A percentile compares a stretch with the other conserved stretches of the same genome.
Evolutionary conservation across 1,140 invertebrate genomes (phyloP).

Genomic region (Mizuhopecten yessoensis): DNA sequence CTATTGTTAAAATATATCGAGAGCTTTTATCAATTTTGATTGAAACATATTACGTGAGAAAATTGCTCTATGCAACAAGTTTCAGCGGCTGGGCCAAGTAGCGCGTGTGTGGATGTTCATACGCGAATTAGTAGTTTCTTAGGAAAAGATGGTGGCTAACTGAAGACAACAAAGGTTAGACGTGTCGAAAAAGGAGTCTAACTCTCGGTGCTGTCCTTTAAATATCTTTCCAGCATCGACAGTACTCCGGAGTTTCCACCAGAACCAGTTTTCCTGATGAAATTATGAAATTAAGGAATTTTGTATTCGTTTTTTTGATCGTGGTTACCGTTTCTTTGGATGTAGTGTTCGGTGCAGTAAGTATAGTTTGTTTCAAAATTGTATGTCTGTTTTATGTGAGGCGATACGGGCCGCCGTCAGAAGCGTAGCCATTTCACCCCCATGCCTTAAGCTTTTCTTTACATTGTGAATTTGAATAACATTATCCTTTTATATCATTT

Average conservation of each 20-base stretch:
- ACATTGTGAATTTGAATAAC: no score
- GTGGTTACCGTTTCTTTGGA: constrained; percentile 57
- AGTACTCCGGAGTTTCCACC: neutral
- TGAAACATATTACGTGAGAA: neutral
- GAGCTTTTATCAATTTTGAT: neutral
- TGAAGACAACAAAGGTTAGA: constrained; percentile 36
- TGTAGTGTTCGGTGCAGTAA: constrained; percentile 62
- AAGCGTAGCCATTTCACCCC: no score
- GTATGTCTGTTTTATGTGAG: neutral
- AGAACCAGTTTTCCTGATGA: constrained; percentile 13
- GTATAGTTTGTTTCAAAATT: constrained; percentile 63
- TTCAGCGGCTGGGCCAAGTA: neutral
- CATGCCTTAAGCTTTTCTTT: no score
- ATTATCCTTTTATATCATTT: no score
- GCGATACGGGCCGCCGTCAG: neutral
- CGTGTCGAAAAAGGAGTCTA: neutral
- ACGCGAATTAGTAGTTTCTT: constrained; percentile 38
- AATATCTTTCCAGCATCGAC: constrained; percentile 39
- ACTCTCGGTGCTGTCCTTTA: constrained; percentile 20
- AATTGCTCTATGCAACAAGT: neutral
- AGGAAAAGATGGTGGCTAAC: constrained; percentile 43
- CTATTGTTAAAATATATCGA: no score
- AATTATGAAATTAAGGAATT: constrained; percentile 43
- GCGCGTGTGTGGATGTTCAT: constrained; percentile 31
- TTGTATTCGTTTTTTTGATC: constrained; percentile 54